Conservation (phyloP, 1,140 invertebrate genomes). For the Monomorium pharaonis region DNA sequence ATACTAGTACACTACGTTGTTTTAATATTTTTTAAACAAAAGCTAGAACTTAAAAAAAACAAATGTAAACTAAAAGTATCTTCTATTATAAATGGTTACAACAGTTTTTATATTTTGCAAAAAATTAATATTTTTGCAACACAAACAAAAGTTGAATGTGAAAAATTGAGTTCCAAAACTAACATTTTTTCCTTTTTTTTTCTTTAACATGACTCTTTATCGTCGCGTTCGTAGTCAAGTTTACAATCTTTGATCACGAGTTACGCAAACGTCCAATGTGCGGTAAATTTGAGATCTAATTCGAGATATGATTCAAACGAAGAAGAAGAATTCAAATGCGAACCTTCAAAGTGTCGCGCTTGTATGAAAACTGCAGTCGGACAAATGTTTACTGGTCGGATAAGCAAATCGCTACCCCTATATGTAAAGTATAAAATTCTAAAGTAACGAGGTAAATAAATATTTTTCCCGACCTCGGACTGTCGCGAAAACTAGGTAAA, state of each 20-base stretch:
- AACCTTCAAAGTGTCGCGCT: background rate
- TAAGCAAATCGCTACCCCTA: background rate
- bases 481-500: background rate
- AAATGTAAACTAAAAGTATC: too few species aligned
- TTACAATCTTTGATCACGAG: slow-evolving; percentile 3
- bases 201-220: background rate
- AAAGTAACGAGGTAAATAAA: background rate
- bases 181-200: too few species aligned
- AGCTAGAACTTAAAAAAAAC: too few species aligned
- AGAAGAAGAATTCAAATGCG: background rate
- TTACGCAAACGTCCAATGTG: slow-evolving; percentile 1
- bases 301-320: slow-evolving; percentile 30
- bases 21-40: too few species aligned
- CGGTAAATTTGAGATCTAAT: slow-evolving; percentile 44
- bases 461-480: background rate
- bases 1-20: too few species aligned
- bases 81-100: too few species aligned
- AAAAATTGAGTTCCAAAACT: too few species aligned
- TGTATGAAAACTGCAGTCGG: slow-evolving; percentile 15
- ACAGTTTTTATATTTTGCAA: too few species aligned
- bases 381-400: background rate
- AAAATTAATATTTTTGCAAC: too few species aligned
- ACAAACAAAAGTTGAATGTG: too few species aligned
- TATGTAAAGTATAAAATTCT: background rate
- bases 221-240: background rate